Evolutionary conservation across 1,140 invertebrate species (phyloP).

Genomic region (Spodoptera litura): DNA sequence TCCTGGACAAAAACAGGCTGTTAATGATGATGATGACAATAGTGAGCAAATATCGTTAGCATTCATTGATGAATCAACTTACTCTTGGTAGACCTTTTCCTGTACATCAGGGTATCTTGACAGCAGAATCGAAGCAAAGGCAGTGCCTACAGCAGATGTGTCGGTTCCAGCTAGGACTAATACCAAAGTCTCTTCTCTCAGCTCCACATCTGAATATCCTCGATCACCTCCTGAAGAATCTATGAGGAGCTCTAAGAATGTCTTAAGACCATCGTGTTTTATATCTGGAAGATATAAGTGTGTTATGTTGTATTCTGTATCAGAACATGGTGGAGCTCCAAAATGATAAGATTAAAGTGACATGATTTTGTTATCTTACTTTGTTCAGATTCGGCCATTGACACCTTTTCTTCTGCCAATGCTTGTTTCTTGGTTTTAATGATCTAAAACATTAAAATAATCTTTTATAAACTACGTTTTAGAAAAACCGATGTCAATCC

Average conservation of each 20-base stretch:
- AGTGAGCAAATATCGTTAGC: not conserved
- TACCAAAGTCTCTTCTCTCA: slow-evolving; percentile 60
- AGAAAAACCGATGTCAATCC: no score
- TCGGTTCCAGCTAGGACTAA: slow-evolving; percentile 63
- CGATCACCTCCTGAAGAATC: slow-evolving; percentile 31
- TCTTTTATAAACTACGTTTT: no score
- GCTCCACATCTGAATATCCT: slow-evolving; percentile 44
- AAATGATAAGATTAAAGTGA: no score
- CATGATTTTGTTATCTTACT: not conserved
- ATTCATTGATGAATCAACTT: slow-evolving; percentile 39
- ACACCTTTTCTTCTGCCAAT: slow-evolving; percentile 30
- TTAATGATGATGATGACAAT: slow-evolving; percentile 1
- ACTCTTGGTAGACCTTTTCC: slow-evolving; percentile 64
- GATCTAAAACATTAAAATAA: slow-evolving; percentile 30
- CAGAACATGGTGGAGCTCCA: no score
- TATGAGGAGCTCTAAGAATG: slow-evolving; percentile 57
- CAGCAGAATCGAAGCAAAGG: slow-evolving; percentile 57
- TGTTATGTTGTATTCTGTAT: not conserved
- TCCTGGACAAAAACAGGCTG: slow-evolving; percentile 1
- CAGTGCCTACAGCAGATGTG: slow-evolving; percentile 57
- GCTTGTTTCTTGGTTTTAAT: slow-evolving; percentile 37
- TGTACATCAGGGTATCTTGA: slow-evolving; percentile 62
- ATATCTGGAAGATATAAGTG: not conserved
- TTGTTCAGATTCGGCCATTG: slow-evolving; percentile 24
- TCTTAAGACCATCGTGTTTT: slow-evolving; percentile 12